phyloP scores from a whole-genome alignment of 2,888 invertebrate species.

The Pyrochroa serraticornis region DNA sequence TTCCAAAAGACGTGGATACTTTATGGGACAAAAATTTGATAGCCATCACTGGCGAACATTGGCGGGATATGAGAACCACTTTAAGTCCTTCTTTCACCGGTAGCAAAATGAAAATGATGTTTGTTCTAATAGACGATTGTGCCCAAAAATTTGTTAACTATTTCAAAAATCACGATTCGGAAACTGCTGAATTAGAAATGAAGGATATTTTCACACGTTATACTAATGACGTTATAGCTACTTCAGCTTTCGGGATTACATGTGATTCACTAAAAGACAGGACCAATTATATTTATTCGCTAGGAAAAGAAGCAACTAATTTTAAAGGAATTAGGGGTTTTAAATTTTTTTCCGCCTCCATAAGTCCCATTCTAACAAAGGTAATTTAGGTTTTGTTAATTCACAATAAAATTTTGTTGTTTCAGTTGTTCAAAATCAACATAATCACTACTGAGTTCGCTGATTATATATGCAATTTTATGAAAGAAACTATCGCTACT shows the following conservation, averaged over 20 bases:
- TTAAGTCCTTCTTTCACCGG: constrained; percentile 38
- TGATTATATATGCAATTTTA: constrained; percentile 56
- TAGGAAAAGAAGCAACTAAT: too few species aligned
- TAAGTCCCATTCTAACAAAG: background rate
- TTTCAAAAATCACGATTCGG: constrained; percentile 16
- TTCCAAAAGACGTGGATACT: background rate
- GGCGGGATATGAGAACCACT: constrained; percentile 34
- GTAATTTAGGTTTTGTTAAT: too few species aligned
- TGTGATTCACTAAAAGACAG: constrained; percentile 59
- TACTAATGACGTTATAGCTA: constrained; percentile 61
- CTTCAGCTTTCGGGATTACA: constrained; percentile 60
- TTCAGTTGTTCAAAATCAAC: too few species aligned
- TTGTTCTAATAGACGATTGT: constrained; percentile 31
- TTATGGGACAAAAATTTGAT: constrained; percentile 1
- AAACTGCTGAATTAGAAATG: constrained; percentile 46
- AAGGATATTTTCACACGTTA: constrained; percentile 58
- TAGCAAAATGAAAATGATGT: constrained; percentile 36
- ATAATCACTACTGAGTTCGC: background rate
- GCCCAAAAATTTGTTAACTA: constrained; percentile 28
- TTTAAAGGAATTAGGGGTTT: background rate
- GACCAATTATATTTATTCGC: too few species aligned
- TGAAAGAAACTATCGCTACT: constrained; percentile 46
- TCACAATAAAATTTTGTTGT: too few species aligned
- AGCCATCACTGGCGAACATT: constrained; percentile 29
- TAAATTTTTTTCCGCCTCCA: background rate